A percentile compares a stretch with the other conserved stretches of the same genome.
Evolutionary conservation across 2,888 invertebrate species (phyloP).

Genomic region (Ecdyonurus torrentis): DNA sequence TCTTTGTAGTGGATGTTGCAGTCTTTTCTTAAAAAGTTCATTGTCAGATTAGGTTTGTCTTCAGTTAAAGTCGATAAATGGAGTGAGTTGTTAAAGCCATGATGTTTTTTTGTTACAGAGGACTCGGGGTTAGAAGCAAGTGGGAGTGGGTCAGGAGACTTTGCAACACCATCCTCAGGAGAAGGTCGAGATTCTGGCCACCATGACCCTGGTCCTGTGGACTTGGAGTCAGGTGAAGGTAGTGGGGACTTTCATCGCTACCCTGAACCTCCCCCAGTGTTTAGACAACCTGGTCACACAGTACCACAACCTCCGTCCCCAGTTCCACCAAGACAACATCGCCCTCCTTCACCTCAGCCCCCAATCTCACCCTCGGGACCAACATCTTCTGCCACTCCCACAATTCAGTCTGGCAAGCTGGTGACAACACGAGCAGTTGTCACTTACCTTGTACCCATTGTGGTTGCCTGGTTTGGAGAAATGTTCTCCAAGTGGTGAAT

Average conservation of each 20-base stretch:
- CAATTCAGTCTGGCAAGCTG: neutral
- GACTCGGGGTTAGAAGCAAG: constrained; percentile 30
- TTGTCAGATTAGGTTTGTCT: constrained; percentile 26
- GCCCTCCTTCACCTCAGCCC: neutral
- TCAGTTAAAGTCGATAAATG: constrained; percentile 15
- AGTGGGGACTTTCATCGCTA: constrained; percentile 23
- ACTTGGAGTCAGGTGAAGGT: constrained; percentile 22
- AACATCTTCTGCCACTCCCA: neutral
- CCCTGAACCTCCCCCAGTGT: constrained; percentile 8
- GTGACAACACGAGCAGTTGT: constrained; percentile 46
- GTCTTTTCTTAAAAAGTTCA: neutral
- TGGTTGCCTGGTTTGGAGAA: constrained; percentile 72
- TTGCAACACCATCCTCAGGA: neutral
- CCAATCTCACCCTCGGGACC: constrained; percentile 6
- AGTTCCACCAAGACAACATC: neutral
- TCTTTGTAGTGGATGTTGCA: neutral
- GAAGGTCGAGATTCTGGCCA: neutral
- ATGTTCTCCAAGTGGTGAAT: constrained; percentile 51
- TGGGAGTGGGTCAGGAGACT: constrained; percentile 56
- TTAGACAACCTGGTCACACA: constrained; percentile 15
- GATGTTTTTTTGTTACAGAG: neutral
- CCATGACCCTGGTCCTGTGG: constrained; percentile 25
- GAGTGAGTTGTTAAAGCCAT: neutral
- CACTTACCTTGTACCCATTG: constrained; percentile 62
- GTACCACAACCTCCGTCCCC: constrained; percentile 12